Evolutionary conservation across 2,797 vertebrate species (phyloP), one percentile per base, ranked within the genome.

Genomic region (Yasuhikotakia modesta): DNA sequence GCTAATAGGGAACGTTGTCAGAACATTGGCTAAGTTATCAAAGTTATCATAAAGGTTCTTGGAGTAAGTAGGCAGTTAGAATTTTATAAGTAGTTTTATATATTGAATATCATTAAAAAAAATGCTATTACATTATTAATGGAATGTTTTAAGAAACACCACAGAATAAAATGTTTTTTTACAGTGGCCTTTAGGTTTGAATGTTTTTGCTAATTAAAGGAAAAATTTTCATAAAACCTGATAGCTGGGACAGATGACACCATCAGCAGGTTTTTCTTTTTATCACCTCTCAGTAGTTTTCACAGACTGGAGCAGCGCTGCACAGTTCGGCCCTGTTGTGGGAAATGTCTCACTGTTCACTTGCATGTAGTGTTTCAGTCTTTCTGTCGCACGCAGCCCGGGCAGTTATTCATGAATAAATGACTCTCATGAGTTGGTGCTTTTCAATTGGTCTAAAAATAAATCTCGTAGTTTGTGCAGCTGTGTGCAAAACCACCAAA

Each of bases 191-290:
- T n/a, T n/a, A n/a, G n/a, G n/a, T n/a, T n/a, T n/a, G n/a, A n/a
- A n/a, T n/a, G 39, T 43, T 43, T 43, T 43, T 43, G 10, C 10
- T 43, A 43, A 1, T 43, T 10, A 10, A 43, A 10, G 39, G 39
- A 10, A 43, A 43, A 43, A 43, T 2, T 8, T 43, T 43, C 39
- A 10, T 39, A 39, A 5, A 39, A 39, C 35, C 35, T 39, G 32
- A 4, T 35, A 35, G 32, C 32, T 35, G 32, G 32, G 32, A 35
- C 32, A 22, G 77, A 70, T 73, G 73, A 60, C 16, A 76, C 78
- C 81, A 52, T 39, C 45, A 83, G 81, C 71, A 55, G 24, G 0
- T 72, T 68, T 73, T 75, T 70, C 73, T 79, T 82, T 35, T 79
- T 73, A 70, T 79, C 80, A 78, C 76, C 69, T 66, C 13, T 16